phyloP scores from a whole-genome alignment of 1,140 invertebrate genomes.

The Caenorhabditis tropicalis region DNA sequence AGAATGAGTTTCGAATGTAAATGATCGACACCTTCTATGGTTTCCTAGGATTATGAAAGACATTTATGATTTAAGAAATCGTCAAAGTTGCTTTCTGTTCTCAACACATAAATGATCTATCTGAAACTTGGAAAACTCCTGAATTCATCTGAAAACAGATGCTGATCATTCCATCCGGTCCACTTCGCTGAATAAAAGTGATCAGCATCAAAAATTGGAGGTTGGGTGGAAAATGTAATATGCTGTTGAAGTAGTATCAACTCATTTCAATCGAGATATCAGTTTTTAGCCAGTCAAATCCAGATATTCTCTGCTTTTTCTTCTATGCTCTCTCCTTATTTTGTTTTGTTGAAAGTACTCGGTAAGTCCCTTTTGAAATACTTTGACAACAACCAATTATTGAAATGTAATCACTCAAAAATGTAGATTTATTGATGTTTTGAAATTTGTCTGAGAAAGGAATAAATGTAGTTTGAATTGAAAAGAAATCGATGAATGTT shows the following conservation, averaged over 20 bases:
- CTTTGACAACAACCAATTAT: background rate
- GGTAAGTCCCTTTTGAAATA: background rate
- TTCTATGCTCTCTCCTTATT: background rate
- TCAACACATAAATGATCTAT: no score
- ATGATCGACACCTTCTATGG: no score
- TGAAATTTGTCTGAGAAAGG: background rate
- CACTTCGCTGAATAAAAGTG: background rate
- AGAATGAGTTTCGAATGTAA: no score
- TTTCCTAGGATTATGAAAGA: no score
- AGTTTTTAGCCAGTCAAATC: no score
- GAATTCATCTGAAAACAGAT: background rate
- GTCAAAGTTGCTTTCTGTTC: no score
- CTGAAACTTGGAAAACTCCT: no score
- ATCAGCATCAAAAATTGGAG: conserved; percentile 15
- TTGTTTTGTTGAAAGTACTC: no score
- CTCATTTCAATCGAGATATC: background rate
- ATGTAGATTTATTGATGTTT: conserved; percentile 27
- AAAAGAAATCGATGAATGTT: background rate
- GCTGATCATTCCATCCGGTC: background rate
- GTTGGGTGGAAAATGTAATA: background rate
- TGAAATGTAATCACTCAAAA: background rate
- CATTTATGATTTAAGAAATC: no score
- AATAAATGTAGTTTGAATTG: background rate
- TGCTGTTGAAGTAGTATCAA: background rate
- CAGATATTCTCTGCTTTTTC: background rate